These are phyloP conservation scores for Gallinago paraguaiae DNA, from an alignment of 2,113 vertebrate species.

Conservation along the genomic window DNA sequence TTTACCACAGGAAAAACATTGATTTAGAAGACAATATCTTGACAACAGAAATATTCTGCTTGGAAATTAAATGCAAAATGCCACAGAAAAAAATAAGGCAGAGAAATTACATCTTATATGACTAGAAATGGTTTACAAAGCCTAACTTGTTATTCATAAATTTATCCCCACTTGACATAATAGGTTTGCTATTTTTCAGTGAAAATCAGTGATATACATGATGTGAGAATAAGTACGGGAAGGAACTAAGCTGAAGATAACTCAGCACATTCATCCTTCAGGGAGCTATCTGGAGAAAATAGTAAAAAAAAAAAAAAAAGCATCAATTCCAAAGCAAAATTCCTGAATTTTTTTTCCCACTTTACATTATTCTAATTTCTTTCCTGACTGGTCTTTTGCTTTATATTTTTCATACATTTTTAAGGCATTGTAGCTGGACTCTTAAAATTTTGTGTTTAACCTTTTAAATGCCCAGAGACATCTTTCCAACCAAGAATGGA, in stretches of 20 bases:
- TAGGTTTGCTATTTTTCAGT: background rate
- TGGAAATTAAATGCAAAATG: background rate
- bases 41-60: background rate
- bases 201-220: background rate
- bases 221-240: background rate
- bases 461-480: background rate
- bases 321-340: background rate
- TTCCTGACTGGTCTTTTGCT: background rate
- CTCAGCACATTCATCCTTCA: background rate
- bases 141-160: background rate
- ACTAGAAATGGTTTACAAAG: background rate
- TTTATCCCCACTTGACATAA: background rate
- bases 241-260: background rate
- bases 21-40: background rate
- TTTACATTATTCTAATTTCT: background rate
- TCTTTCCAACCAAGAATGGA: slow-evolving; percentile 7
- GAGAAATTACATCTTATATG: background rate
- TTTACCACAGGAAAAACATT: background rate
- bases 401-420: background rate
- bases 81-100: background rate
- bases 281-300: background rate
- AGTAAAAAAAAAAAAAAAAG: background rate
- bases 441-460: background rate
- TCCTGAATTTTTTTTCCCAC: background rate
- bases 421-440: background rate